phyloP scores from a whole-genome alignment of 2,113 vertebrate species.

The Anhinga anhinga region DNA sequence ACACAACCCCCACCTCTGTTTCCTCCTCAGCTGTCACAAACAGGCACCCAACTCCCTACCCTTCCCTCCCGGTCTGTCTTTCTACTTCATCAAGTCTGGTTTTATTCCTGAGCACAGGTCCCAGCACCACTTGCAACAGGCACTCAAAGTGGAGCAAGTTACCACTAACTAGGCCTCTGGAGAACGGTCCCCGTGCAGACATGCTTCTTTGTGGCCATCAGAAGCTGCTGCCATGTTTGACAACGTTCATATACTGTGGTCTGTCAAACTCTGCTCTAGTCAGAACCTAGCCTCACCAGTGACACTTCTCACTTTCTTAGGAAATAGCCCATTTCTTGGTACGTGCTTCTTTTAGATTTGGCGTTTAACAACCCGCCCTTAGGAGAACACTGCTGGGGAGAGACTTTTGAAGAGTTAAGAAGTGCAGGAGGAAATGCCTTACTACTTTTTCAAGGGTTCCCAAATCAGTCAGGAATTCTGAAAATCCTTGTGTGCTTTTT shows the following conservation, averaged over 20 bases:
- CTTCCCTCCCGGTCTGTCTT: background rate
- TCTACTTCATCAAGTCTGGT: background rate
- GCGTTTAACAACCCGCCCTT: background rate
- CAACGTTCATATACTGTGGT: rapidly evolving
- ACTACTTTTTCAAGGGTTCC: background rate
- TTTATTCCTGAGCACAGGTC: background rate
- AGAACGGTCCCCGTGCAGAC: background rate
- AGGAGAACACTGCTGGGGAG: background rate
- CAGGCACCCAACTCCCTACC: background rate
- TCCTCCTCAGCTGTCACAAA: background rate
- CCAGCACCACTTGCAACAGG: background rate
- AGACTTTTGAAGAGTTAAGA: background rate
- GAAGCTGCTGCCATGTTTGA: background rate
- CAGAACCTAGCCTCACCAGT: background rate
- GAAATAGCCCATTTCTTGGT: background rate
- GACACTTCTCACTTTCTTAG: background rate
- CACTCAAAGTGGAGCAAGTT: background rate
- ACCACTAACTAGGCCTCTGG: background rate
- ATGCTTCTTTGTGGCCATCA: background rate
- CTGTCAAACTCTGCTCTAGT: background rate
- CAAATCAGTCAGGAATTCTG: background rate
- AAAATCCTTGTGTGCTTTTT: background rate
- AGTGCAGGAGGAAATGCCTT: background rate
- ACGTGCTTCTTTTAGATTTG: background rate
- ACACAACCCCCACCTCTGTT: background rate